Base-by-base conservation (phyloP, 2,888 invertebrate species). In the Sinodicranocentrus sp. region DNA sequence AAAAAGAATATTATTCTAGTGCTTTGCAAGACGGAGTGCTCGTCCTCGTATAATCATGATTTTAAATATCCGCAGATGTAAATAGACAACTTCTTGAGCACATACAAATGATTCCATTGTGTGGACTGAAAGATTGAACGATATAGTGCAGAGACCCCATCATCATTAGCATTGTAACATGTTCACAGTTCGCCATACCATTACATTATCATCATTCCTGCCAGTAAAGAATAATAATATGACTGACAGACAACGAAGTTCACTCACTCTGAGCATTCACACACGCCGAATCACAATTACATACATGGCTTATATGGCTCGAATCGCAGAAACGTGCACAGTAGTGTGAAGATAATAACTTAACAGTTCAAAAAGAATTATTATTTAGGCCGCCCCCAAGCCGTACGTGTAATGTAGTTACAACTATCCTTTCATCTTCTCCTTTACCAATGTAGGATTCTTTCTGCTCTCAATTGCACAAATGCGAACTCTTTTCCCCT, bases 401-500 rank as follows among this genome's bases (percentile, higher is more conserved):
- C 71, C n/a, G 70, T 71, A 28, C 68, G 71, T 39, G 71, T 65
- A 76, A 76, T 21, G 52, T 44, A 63, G 54, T 54, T 43, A 23
- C 21, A 19, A 75, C 23, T 59, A 26, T 5, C 65, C 43, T 63
- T 33, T 57, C 70, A 48, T 25, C 48, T 48, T 63, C 63, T 72
- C 15, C 28, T 70, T 44, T 48, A 44, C 67, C 33, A 70, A 5
- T 23, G 23, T 26, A 68, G 54, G 52, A 25, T 44, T 78, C 70
- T n/a, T n/a, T n/a, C 39, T 39, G 33, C 57, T 61, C 61, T 71
- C 79, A 71, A 79, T 72, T 63, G 71, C 65, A 72, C 71, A 79
- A 79, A 71, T 71, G 75, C 73, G 73, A 75, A 76, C 76, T 83
- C 84, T 71, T 82, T 71, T 70, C 63, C 33, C 8, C 33, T 77